Base-by-base conservation (phyloP, 2,113 vertebrate species). In the Anoplopoma fimbria region DNA sequence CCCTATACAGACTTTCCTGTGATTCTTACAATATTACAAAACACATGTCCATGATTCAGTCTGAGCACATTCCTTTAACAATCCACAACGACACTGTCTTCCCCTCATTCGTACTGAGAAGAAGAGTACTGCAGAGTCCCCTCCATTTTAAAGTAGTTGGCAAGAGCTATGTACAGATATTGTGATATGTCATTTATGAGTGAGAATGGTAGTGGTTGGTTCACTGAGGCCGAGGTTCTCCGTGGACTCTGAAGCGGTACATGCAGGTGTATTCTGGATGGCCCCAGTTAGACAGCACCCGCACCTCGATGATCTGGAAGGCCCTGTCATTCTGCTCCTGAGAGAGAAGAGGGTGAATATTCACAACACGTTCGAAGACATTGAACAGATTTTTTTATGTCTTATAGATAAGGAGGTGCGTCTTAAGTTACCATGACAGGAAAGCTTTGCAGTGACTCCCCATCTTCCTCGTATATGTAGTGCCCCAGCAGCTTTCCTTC, bases 241-340 rank as follows among this genome's bases (percentile, higher is more conserved):
- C 95, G 0, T 96, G 98, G 29, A 97, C 98, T 91, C 98, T 79
- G 94, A 99, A 97, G 65, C 98, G 97, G 84, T 99, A 99, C 1
- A 99, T 94, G 90, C 98, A 99, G 0, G 97, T 99, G 42, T 99
- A 99, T 31, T 98, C 97, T 0, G 95, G 92, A 0, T 99, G 96
- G 61, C 98, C 98, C 98, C 97, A 99, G 85, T 99, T 99, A 29
- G 97, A 98, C 40, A 97, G 85, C 77, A 99, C 96, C 51, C 96
- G 96, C 77, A 99, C 95, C 87, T 99, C 98, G 6, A 99, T 97
- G 86, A 98, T 97, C 75, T 98, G 97, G 92, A 97, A 99, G 42
- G 94, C 74, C 0, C 88, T 91, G 25, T 96, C 95, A 1, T 93
- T 94, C 67, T 93, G 72, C 77, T 96, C 95, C 98, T 99, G 89